These are phyloP conservation scores for Cephalophus harveyi DNA, from an alignment of 2,113 vertebrate species.

Conservation along the genomic window DNA sequence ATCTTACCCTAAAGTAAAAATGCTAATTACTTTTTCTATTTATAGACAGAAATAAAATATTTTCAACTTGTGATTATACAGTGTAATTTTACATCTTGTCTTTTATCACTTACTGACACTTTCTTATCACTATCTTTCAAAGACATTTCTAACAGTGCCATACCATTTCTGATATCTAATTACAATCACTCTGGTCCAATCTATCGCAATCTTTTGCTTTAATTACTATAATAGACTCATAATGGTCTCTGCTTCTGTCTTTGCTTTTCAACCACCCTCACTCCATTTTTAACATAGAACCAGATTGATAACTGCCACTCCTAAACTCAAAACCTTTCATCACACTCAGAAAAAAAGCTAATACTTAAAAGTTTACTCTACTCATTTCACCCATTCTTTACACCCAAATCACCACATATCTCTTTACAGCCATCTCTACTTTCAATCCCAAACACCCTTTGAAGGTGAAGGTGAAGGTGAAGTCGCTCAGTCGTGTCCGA, in stretches of 20 bases:
- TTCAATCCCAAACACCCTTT: not conserved
- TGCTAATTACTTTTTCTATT: not conserved
- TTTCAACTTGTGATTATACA: conserved; percentile 5
- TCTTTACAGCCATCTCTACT: not conserved
- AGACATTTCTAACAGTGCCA: not conserved
- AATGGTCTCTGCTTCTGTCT: not conserved
- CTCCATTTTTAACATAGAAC: not conserved
- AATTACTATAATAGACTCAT: not conserved
- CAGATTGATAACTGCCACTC: not conserved
- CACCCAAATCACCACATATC: not conserved
- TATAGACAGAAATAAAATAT: not conserved
- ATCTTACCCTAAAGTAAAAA: not conserved
- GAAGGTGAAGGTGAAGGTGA: too few relatives aligned
- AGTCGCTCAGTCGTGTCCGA: too few relatives aligned
- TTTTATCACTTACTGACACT: not conserved
- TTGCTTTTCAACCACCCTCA: not conserved
- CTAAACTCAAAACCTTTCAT: not conserved
- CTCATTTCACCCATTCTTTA: not conserved
- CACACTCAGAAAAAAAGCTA: not conserved
- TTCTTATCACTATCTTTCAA: conserved; percentile 11
- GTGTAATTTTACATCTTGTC: not conserved
- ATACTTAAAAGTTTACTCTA: not conserved
- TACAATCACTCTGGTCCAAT: not conserved
- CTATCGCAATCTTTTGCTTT: not conserved
- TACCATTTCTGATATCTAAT: not conserved